Evolutionary conservation across 2,888 invertebrate genomes (phyloP).

Genomic region (Vandiemenella viatica): DNA sequence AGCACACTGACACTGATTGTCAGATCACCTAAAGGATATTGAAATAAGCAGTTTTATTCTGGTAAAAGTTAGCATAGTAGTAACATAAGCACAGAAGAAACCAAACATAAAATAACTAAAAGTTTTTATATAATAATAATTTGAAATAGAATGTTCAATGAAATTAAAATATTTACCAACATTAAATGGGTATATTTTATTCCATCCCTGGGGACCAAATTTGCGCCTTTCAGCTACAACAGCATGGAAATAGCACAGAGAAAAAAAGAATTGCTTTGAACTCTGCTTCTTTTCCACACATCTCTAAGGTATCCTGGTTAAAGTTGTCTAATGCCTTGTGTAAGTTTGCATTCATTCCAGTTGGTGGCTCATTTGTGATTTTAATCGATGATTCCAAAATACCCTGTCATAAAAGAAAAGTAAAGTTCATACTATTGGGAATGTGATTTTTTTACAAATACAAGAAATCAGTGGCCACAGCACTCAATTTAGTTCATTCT

Average conservation of each 20-base stretch:
- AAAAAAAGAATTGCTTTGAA: conserved; percentile 88
- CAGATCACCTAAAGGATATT: conserved; percentile 48
- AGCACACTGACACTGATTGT: conserved; percentile 89
- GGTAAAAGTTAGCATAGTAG: not conserved
- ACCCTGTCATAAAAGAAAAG: conserved; percentile 43
- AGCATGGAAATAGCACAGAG: conserved; percentile 91
- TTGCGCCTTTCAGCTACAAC: conserved; percentile 86
- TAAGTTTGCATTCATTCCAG: conserved; percentile 88
- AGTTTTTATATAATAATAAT: no score
- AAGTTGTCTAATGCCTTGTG: conserved; percentile 92
- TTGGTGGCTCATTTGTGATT: conserved; percentile 94
- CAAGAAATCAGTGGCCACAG: no score
- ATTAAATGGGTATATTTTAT: conserved; percentile 90
- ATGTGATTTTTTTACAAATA: no score
- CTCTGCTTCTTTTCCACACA: conserved; percentile 90
- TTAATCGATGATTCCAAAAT: conserved; percentile 91
- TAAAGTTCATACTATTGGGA: no score
- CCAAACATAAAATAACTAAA: conserved; percentile 1
- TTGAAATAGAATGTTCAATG: no score
- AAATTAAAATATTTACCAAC: conserved; percentile 43
- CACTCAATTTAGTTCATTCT: no score
- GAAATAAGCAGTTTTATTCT: not conserved
- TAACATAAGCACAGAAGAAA: conserved; percentile 4
- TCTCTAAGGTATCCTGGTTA: conserved; percentile 86
- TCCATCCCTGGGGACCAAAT: conserved; percentile 91